These are phyloP conservation scores for Chloroceryle aenea DNA, from an alignment of 2,113 vertebrate species.

Conservation along the genomic window DNA sequence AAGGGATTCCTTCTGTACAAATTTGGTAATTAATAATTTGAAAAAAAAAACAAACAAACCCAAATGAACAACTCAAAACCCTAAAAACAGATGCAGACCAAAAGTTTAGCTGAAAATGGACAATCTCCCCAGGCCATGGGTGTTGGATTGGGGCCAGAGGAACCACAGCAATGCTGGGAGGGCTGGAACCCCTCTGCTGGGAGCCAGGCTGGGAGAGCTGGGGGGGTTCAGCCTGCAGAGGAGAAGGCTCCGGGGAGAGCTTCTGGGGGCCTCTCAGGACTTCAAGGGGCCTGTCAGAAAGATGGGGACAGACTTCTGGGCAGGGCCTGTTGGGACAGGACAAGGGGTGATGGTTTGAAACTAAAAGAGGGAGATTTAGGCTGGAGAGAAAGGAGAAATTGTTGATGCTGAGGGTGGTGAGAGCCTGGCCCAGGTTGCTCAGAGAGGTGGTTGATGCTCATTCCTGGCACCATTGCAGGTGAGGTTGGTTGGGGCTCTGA, in stretches of 20 bases:
- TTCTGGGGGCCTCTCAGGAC: background rate
- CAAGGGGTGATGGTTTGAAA: background rate
- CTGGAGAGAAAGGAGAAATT: background rate
- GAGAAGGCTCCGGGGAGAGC: background rate
- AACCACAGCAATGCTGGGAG: background rate
- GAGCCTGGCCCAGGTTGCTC: background rate
- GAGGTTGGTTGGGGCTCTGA: background rate
- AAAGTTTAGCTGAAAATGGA: background rate
- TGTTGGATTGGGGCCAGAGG: background rate
- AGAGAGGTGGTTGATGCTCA: background rate
- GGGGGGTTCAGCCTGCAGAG: background rate
- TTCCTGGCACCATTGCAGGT: background rate
- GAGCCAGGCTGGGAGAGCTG: background rate
- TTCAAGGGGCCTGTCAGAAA: background rate
- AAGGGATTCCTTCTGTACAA: background rate
- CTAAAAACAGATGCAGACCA: background rate
- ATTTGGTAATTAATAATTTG: background rate
- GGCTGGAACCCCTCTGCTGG: background rate
- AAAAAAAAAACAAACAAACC: background rate
- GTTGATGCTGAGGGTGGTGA: background rate
- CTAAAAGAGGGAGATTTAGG: background rate
- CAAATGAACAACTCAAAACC: background rate
- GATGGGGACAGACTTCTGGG: background rate
- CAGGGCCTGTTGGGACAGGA: background rate
- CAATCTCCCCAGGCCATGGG: accelerated